phyloP scores from a whole-genome alignment of 2,797 vertebrate species.

The Florisuga fusca region DNA sequence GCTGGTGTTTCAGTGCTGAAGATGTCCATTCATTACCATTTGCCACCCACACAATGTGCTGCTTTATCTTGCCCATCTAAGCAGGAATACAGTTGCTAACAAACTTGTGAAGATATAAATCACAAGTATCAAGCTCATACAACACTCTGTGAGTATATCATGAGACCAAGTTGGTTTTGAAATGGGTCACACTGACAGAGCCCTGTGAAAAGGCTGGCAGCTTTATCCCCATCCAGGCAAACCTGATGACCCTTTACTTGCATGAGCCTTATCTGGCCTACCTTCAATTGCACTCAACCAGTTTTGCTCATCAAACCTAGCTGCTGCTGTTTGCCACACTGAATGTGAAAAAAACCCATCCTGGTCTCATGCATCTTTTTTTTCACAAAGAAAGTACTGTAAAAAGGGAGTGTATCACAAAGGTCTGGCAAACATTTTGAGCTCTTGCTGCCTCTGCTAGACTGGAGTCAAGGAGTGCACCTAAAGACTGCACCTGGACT shows the following conservation, averaged over 20 bases:
- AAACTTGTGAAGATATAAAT: conserved; percentile 30
- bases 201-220: neutral
- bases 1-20: neutral
- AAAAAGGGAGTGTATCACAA: rapidly evolving
- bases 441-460: neutral
- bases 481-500: neutral
- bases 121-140: neutral
- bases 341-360: neutral
- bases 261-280: neutral
- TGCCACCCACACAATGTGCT: rapidly evolving
- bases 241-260: neutral
- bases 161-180: neutral
- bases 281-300: neutral
- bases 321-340: rapidly evolving
- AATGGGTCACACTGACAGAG: neutral
- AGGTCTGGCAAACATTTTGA: neutral
- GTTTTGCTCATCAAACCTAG: neutral
- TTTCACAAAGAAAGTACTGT: rapidly evolving
- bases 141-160: neutral
- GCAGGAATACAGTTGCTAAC: conserved; percentile 18
- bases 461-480: rapidly evolving
- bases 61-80: neutral
- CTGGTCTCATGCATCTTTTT: neutral
- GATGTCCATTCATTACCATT: neutral
- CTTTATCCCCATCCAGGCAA: neutral